Evolutionary conservation across 2,113 vertebrate genomes (phyloP), one percentile per base, ranked within the genome.

Genomic region (Oostethus manadensis): DNA sequence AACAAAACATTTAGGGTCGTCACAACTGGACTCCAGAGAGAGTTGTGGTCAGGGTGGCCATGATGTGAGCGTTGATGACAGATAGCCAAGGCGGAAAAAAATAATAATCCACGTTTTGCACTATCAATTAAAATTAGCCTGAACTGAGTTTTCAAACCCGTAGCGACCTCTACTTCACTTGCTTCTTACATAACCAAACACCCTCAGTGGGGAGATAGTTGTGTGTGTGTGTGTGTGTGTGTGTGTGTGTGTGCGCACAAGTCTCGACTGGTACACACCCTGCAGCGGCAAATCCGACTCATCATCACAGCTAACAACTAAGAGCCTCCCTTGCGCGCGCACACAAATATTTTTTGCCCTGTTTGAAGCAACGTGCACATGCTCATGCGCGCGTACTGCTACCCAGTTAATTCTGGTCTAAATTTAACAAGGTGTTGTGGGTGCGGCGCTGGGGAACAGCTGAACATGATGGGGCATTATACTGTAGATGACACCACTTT

Each of bases 391-490:
- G 51, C 54, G 56, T 17, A 7, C 53, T 1, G 57, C 67, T 60
- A 70, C 68, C 63, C 46, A 54, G 74, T 75, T 79, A 77, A 78
- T 74, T 77, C 84, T 60, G 73, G 64, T 78, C 81, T 86, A 84
- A 74, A 72, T 80, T 78, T 83, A 85, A 82, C 81, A 70, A 82
- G 83, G 73, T 60, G 73, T 83, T 81, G 74, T 64, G 83, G 83
- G 81, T 79, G 65, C 51, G 15, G 18, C 11, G 57, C 66, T 33
- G 64, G 59, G 77, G 73, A 76, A 73, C 74, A 65, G 77, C 71
- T 13, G 58, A 82, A 80, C 82, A 85, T 79, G 83, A 78, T 77
- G 64, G 55, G 42, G 78, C 71, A 77, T 81, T 65, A 76, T 55
- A 76, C 76, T 70, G 68, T 70, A 64, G 56, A 71, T 56, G 35